These are phyloP conservation scores for Julus scandinavius DNA, from an alignment of 2,888 invertebrate species.

Conservation along the genomic window DNA sequence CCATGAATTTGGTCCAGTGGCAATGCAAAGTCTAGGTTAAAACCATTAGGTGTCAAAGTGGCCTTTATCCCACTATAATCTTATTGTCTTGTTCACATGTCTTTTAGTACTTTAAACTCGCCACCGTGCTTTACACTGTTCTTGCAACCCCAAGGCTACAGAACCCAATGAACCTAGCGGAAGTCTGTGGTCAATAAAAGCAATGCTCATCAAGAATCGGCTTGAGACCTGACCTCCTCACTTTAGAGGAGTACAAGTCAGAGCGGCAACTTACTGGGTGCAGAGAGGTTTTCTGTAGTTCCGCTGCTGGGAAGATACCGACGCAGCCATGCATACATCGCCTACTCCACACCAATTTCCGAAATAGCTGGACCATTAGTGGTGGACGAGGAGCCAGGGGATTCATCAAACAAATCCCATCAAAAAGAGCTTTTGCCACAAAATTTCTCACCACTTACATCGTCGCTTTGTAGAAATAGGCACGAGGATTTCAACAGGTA, in stretches of 20 bases:
- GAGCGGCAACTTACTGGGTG: background rate
- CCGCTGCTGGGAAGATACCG: background rate
- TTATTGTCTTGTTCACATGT: no score
- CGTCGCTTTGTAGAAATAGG: slow-evolving; percentile 47
- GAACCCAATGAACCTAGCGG: background rate
- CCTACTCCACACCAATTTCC: slow-evolving; percentile 52
- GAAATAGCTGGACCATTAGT: slow-evolving; percentile 50
- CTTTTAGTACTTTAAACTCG: no score
- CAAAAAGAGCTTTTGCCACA: background rate
- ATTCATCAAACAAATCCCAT: background rate
- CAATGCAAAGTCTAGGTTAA: no score
- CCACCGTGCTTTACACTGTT: no score
- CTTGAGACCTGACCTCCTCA: background rate
- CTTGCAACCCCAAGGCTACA: background rate
- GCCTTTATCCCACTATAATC: no score
- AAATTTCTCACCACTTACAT: background rate
- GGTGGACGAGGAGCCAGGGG: slow-evolving; percentile 11
- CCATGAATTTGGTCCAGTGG: no score
- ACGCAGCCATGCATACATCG: slow-evolving; percentile 51
- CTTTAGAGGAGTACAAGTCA: background rate
- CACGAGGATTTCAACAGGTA: slow-evolving; percentile 58
- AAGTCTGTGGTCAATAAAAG: background rate
- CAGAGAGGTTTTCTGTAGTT: background rate
- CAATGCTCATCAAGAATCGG: background rate
- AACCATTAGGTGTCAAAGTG: no score